Conservation (phyloP, 2,888 invertebrate species). For the Harpagoxenus sublaevis region DNA sequence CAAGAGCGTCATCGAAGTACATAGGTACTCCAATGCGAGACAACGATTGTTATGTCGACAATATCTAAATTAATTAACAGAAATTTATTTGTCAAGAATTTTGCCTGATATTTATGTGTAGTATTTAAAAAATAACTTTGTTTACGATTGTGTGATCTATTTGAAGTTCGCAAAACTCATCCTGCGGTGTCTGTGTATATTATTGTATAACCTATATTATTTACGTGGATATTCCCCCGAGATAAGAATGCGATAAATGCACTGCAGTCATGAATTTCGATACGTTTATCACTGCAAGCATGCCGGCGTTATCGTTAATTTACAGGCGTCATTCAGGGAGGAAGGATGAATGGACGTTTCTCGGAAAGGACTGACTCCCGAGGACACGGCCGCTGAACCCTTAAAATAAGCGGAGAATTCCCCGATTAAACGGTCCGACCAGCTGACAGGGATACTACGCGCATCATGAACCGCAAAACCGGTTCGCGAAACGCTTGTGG, state of each 20-base stretch:
- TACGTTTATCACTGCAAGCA: background rate
- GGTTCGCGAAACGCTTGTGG: slow-evolving; percentile 82
- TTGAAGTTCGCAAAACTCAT: background rate
- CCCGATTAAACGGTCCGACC: slow-evolving; percentile 74
- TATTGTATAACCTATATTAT: background rate
- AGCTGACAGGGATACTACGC: slow-evolving; percentile 81
- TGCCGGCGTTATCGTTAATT: background rate
- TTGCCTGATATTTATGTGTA: no score
- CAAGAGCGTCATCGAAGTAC: background rate
- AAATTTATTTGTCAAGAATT: background rate
- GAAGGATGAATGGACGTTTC: slow-evolving; percentile 56
- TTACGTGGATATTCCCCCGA: slow-evolving; percentile 9
- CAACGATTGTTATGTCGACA: background rate
- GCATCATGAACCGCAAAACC: slow-evolving; percentile 79
- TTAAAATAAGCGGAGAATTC: slow-evolving; percentile 60
- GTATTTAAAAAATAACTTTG: background rate
- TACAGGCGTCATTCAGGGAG: background rate
- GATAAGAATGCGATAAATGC: background rate
- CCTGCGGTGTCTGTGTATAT: background rate
- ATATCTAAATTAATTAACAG: background rate
- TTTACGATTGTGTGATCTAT: background rate
- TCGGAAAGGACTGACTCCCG: background rate
- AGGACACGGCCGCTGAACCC: slow-evolving; percentile 53
- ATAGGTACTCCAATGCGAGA: background rate
- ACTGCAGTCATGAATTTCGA: background rate